phyloP scores from a whole-genome alignment of 2,113 vertebrate species.

The Choloepus hoffmanni region DNA sequence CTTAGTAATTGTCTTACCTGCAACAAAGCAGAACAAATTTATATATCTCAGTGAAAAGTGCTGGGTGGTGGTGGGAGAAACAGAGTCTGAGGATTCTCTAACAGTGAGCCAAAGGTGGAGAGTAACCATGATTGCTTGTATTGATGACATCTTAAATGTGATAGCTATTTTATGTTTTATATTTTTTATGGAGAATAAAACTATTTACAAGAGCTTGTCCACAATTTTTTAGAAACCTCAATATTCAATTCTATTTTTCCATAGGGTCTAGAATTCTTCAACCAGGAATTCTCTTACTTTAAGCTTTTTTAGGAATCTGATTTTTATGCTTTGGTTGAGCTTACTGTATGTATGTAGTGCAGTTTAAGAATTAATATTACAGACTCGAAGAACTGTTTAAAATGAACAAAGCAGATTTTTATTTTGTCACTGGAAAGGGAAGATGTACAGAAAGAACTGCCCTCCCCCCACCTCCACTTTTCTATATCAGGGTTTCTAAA shows the following conservation, averaged over 20 bases:
- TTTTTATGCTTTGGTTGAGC: background rate
- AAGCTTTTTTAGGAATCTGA: background rate
- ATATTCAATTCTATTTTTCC: background rate
- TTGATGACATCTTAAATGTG: background rate
- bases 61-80: background rate
- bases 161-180: background rate
- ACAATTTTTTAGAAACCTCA: conserved; percentile 34
- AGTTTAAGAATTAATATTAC: conserved; percentile 17
- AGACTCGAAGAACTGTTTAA: background rate
- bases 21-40: background rate
- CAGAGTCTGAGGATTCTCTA: background rate
- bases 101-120: background rate
- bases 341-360: background rate
- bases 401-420: background rate
- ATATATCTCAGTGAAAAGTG: background rate
- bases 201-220: background rate
- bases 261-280: background rate
- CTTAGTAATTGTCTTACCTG: background rate
- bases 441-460: background rate
- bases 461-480: background rate
- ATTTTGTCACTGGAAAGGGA: background rate
- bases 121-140: background rate
- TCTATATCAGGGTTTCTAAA: background rate
- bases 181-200: conserved; percentile 10
- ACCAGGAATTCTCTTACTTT: background rate